Conservation (phyloP, 2,113 vertebrate species). For the Platanista minor region DNA sequence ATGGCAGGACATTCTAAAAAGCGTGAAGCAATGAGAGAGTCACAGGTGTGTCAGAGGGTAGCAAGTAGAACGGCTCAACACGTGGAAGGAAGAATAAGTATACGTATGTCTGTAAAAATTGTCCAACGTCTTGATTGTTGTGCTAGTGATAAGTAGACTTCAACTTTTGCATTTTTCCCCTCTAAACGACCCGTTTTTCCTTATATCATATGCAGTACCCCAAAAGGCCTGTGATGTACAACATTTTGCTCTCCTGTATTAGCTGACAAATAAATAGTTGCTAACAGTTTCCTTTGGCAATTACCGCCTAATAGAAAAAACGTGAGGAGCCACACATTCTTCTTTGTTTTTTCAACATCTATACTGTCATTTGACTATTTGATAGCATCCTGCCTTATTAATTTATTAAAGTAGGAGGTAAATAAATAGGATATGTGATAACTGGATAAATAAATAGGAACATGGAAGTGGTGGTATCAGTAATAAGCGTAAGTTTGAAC, state of each 20-base stretch:
- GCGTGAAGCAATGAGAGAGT: too few species aligned
- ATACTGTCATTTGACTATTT: not conserved
- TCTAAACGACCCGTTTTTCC: not conserved
- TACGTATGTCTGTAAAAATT: not conserved
- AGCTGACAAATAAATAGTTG: not conserved
- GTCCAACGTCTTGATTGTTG: not conserved
- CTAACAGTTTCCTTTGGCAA: not conserved
- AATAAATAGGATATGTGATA: not conserved
- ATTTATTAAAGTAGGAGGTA: not conserved
- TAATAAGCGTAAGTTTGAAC: not conserved
- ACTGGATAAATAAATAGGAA: not conserved
- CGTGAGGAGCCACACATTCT: not conserved
- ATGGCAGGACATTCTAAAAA: not conserved
- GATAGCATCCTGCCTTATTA: not conserved
- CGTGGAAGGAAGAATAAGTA: not conserved
- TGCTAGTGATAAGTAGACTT: not conserved
- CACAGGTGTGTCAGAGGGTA: not conserved
- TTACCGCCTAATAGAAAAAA: not conserved
- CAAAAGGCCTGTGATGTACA: not conserved
- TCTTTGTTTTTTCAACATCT: not conserved
- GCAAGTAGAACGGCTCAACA: not conserved
- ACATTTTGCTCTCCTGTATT: not conserved
- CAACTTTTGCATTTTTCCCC: not conserved
- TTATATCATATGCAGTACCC: not conserved
- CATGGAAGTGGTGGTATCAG: not conserved